Percentiles rank a stretch among this genome's conserved stretches.
phyloP scores from a whole-genome alignment of 1,140 invertebrate genomes.

The Lepidurus apus region DNA sequence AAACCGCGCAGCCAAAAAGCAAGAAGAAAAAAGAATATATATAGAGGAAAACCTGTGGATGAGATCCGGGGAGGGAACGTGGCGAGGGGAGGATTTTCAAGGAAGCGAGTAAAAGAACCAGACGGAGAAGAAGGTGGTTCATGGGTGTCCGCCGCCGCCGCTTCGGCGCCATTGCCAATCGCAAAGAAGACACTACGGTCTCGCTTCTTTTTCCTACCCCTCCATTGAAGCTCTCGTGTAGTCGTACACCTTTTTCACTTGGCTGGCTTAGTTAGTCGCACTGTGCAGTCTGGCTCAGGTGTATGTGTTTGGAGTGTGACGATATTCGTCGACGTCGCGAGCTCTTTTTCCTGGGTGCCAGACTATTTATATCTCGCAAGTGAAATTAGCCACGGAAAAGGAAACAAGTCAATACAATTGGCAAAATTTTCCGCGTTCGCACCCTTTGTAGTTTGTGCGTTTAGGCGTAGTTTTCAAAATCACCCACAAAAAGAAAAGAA shows the following conservation, averaged over 20 bases:
- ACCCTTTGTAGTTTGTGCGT: too few relatives aligned
- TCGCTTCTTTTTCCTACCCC: constrained; percentile 13
- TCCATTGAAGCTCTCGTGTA: constrained; percentile 4
- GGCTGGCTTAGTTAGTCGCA: constrained; percentile 20
- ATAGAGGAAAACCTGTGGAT: neutral
- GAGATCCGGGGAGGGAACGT: neutral
- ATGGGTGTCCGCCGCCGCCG: constrained; percentile 11
- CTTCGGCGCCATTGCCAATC: constrained; percentile 20
- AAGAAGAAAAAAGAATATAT: neutral
- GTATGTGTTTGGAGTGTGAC: neutral
- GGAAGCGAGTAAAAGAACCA: neutral
- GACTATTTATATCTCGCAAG: too few relatives aligned
- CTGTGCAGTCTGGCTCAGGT: neutral
- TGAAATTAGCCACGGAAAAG: too few relatives aligned
- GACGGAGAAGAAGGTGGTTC: constrained; percentile 17
- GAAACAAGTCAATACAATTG: too few relatives aligned
- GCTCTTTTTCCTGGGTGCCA: too few relatives aligned
- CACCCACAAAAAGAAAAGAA: too few relatives aligned
- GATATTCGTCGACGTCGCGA: neutral
- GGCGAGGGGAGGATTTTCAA: constrained; percentile 10
- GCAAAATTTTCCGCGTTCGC: too few relatives aligned
- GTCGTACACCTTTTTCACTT: constrained; percentile 15
- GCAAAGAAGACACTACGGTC: constrained; percentile 12
- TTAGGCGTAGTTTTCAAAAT: too few relatives aligned
- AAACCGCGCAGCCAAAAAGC: constrained; percentile 9